Evolutionary conservation across 2,113 vertebrate species (phyloP).

Genomic region (Sylvicapra grimmia): DNA sequence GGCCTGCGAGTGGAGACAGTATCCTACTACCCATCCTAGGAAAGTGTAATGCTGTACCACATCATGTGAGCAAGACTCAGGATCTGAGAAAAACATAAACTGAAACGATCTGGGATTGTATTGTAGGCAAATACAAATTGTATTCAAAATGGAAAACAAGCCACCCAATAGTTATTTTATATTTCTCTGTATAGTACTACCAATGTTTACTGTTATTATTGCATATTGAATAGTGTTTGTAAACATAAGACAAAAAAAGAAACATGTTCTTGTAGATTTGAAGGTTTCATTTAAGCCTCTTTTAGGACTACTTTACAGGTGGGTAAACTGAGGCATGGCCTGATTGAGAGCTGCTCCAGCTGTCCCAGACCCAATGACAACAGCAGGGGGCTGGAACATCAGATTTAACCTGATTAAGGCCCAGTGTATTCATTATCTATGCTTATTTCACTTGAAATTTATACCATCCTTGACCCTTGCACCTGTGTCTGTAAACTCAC

Average conservation of each 20-base stretch:
- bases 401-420: neutral
- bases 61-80: neutral
- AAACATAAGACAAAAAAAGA: neutral
- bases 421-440: neutral
- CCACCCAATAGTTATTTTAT: neutral
- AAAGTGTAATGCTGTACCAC: neutral
- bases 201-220: neutral
- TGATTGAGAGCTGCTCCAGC: neutral
- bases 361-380: neutral
- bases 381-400: neutral
- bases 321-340: neutral
- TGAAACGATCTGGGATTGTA: neutral
- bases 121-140: neutral
- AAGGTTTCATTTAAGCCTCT: neutral
- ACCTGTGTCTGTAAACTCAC: neutral
- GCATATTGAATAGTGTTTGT: neutral
- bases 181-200: neutral
- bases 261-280: neutral
- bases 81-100: neutral
- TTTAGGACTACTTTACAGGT: neutral
- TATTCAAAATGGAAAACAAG: neutral
- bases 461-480: neutral
- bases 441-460: neutral
- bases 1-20: neutral
- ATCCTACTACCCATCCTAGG: neutral